phyloP scores from a whole-genome alignment of 2,888 invertebrate species.

The Malthinus seriepunctatus region DNA sequence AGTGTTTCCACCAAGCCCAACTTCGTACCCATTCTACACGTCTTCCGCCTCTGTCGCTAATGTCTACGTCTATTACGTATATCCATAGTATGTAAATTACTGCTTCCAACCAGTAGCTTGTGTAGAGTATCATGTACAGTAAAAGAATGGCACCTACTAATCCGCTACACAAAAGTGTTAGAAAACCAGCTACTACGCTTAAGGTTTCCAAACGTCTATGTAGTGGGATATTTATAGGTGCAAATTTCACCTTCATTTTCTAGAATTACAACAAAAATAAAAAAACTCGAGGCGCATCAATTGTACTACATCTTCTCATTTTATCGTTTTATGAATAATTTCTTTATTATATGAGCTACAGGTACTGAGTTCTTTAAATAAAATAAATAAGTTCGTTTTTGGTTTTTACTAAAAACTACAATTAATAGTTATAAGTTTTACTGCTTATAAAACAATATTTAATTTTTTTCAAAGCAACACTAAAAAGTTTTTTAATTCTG shows the following conservation, averaged over 20 bases:
- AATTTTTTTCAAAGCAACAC: too few species aligned
- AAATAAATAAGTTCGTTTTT: too few species aligned
- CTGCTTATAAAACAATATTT: too few species aligned
- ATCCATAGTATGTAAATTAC: conserved; percentile 69
- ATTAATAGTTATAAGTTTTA: too few species aligned
- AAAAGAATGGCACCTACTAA: conserved; percentile 58
- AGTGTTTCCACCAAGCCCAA: conserved; percentile 68
- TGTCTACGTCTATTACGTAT: conserved; percentile 59
- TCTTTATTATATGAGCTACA: too few species aligned
- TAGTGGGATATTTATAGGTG: conserved; percentile 77
- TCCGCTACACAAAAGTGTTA: conserved; percentile 66
- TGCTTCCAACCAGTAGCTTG: conserved; percentile 59
- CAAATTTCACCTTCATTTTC: conserved; percentile 64
- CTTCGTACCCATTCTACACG: conserved; percentile 56
- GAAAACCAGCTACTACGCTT: conserved; percentile 73
- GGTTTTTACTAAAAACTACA: too few species aligned
- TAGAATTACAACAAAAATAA: too few species aligned
- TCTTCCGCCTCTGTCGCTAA: conserved; percentile 61
- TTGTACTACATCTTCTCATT: too few species aligned
- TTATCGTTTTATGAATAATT: too few species aligned
- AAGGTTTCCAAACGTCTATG: conserved; percentile 82
- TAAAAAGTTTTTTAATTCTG: too few species aligned
- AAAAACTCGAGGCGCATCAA: too few species aligned
- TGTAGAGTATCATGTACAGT: conserved; percentile 62
- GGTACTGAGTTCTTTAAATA: too few species aligned